A percentile compares a stretch with the other conserved stretches of the same genome.
These are phyloP conservation scores for Silurus meridionalis DNA, from an alignment of 2,113 vertebrate species.

Conservation along the genomic window DNA sequence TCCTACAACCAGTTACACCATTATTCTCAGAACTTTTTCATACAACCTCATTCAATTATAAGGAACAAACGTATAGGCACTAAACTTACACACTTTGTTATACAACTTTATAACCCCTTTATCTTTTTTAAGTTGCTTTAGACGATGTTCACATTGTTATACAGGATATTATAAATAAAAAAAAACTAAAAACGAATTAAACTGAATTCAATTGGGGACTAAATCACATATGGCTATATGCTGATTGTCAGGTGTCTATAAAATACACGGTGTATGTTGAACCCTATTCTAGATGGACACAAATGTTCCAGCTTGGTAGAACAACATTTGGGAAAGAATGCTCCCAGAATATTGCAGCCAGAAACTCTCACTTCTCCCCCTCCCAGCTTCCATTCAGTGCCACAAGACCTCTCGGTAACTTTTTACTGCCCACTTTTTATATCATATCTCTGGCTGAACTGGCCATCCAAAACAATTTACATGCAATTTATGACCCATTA, in stretches of 20 bases:
- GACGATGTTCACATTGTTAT: too few relatives aligned
- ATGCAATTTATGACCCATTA: constrained; percentile 52
- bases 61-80: too few relatives aligned
- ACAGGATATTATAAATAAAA: too few relatives aligned
- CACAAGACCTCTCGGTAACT: background rate
- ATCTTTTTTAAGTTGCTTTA: too few relatives aligned
- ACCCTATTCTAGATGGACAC: background rate
- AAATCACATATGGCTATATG: background rate
- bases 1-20: too few relatives aligned
- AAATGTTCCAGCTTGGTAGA: background rate
- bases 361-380: background rate
- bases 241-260: background rate
- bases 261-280: too few relatives aligned
- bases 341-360: background rate
- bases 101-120: too few relatives aligned
- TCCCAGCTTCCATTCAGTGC: too few relatives aligned
- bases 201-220: background rate
- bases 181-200: too few relatives aligned
- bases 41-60: too few relatives aligned
- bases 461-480: constrained; percentile 38
- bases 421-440: constrained; percentile 56
- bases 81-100: too few relatives aligned
- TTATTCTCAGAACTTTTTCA: too few relatives aligned
- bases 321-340: background rate
- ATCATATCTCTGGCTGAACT: constrained; percentile 43